Evolutionary conservation across 2,888 invertebrate species (phyloP).

Genomic region (Eudemis profundana): DNA sequence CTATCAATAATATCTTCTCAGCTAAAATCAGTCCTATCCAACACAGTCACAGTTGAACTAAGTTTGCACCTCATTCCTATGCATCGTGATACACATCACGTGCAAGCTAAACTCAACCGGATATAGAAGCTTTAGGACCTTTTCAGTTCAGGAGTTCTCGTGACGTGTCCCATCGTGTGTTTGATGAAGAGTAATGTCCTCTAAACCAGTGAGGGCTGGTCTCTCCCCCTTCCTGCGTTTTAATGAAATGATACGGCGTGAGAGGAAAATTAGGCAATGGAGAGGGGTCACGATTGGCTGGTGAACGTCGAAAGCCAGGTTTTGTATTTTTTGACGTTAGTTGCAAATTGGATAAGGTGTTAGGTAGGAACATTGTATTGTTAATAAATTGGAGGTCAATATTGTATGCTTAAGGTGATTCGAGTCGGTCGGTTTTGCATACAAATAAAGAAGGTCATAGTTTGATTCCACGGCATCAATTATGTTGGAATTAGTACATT

Average conservation of each 20-base stretch:
- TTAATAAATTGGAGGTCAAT: background rate
- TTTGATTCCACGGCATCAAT: no score
- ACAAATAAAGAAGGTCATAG: no score
- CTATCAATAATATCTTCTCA: slow-evolving; percentile 10
- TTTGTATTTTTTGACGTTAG: slow-evolving; percentile 16
- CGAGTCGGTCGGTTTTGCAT: no score
- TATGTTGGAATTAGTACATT: no score
- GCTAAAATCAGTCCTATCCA: background rate
- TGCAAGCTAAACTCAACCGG: background rate
- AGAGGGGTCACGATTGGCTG: background rate
- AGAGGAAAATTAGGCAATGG: background rate
- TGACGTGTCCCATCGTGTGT: slow-evolving; percentile 16
- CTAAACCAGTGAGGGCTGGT: background rate
- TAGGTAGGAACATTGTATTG: background rate
- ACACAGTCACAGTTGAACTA: background rate
- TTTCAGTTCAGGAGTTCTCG: background rate
- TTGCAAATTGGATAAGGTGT: background rate
- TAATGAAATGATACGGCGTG: background rate
- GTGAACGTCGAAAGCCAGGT: slow-evolving; percentile 7
- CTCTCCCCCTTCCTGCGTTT: background rate
- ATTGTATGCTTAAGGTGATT: no score
- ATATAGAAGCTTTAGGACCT: background rate
- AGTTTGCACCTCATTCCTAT: background rate
- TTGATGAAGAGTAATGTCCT: slow-evolving; percentile 31
- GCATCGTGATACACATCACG: background rate